Conservation (phyloP, 2,888 invertebrate species). For the Polietes domitor region DNA sequence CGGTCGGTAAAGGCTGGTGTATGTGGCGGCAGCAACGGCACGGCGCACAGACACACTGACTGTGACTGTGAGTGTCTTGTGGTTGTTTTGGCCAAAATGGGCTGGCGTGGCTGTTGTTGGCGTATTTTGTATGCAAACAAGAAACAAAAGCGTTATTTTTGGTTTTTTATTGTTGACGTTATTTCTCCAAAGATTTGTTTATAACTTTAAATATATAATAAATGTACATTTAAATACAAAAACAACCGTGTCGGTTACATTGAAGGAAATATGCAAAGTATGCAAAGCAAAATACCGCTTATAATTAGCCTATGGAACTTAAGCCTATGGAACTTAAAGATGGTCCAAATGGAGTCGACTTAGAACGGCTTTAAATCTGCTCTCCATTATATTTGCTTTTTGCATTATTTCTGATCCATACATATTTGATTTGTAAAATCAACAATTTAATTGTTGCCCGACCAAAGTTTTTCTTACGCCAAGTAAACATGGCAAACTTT, state of each 20-base stretch:
- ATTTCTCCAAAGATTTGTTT: slow-evolving; percentile 66
- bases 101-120: not conserved
- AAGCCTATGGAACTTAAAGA: not conserved
- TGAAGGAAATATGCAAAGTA: not conserved
- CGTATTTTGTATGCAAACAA: slow-evolving; percentile 47
- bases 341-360: not conserved
- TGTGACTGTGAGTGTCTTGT: slow-evolving; percentile 22
- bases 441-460: slow-evolving; percentile 51
- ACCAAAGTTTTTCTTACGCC: slow-evolving; percentile 36
- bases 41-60: slow-evolving; percentile 40
- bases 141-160: slow-evolving; percentile 50
- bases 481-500: slow-evolving; percentile 60
- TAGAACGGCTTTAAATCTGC: not conserved
- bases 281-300: not conserved
- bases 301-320: slow-evolving; percentile 16
- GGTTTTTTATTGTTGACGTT: slow-evolving; percentile 61
- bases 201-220: slow-evolving; percentile 56
- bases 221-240: slow-evolving; percentile 47
- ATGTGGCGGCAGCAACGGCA: slow-evolving; percentile 43
- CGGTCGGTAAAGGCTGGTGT: not conserved
- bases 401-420: not conserved
- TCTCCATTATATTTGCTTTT: not conserved
- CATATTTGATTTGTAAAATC: slow-evolving; percentile 18
- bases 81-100: slow-evolving; percentile 23
- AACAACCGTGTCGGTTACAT: no score